These are phyloP conservation scores for Siphamia tubifer DNA, from an alignment of 2,113 vertebrate species.

Conservation along the genomic window DNA sequence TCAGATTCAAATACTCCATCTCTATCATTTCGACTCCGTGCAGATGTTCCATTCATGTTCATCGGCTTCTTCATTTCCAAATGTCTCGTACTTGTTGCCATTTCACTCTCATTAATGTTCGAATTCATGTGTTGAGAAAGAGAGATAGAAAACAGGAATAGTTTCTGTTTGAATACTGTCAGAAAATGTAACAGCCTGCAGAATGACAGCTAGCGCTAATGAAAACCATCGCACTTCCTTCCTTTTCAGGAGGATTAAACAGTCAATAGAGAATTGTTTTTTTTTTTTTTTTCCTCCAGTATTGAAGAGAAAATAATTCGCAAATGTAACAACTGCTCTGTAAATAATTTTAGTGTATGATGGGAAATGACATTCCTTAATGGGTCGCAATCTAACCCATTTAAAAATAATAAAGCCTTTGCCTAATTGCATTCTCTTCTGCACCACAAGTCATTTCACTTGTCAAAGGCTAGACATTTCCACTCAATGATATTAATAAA, in stretches of 20 bases:
- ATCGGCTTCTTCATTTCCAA: slow-evolving; percentile 12
- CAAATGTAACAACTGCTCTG: slow-evolving; percentile 21
- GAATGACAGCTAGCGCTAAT: slow-evolving; percentile 23
- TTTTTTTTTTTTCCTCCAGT: no score
- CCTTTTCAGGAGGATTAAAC: slow-evolving; percentile 42
- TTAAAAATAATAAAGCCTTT: slow-evolving; percentile 38
- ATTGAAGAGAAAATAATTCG: slow-evolving; percentile 18
- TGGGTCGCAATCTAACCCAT: slow-evolving; percentile 44
- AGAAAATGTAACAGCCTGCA: neutral
- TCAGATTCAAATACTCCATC: neutral
- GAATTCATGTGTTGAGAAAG: slow-evolving; percentile 17
- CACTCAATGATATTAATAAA: neutral
- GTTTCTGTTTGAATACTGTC: slow-evolving; percentile 2
- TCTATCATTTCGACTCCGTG: neutral
- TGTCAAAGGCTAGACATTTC: neutral
- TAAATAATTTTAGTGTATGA: slow-evolving; percentile 39
- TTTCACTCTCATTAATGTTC: slow-evolving; percentile 9
- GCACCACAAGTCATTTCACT: slow-evolving; percentile 8
- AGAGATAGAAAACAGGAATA: slow-evolving; percentile 6
- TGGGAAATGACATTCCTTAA: slow-evolving; percentile 31
- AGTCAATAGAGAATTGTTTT: slow-evolving; percentile 43
- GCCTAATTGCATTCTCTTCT: slow-evolving; percentile 33
- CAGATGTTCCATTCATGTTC: slow-evolving; percentile 66
- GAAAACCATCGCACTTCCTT: slow-evolving; percentile 37
- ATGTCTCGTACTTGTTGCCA: slow-evolving; percentile 2